phyloP scores from a whole-genome alignment of 2,797 vertebrate genomes.

The Apodemus agrarius region DNA sequence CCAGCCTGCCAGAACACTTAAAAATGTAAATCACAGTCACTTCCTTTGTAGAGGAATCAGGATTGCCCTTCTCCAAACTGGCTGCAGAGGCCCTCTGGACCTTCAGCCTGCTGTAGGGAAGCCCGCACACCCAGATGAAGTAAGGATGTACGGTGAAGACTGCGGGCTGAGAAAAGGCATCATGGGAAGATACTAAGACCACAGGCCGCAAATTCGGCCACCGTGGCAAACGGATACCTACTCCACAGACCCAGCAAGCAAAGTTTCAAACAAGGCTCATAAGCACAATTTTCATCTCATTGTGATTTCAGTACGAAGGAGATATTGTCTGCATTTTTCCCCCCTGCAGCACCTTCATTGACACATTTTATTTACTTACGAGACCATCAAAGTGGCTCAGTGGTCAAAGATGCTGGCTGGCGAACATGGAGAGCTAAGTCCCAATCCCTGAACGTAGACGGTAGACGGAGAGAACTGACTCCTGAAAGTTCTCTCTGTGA shows the following conservation, averaged over 20 bases:
- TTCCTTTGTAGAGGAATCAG: slow-evolving; percentile 23
- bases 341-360: neutral
- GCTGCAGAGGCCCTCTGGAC: neutral
- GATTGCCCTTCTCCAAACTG: neutral
- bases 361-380: neutral
- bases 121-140: neutral
- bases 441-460: neutral
- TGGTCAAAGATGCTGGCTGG: neutral
- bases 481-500: neutral
- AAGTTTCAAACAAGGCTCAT: neutral
- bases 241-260: neutral
- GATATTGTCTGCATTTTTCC: neutral
- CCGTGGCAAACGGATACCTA: neutral
- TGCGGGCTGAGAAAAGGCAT: neutral
- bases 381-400: neutral
- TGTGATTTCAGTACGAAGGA: neutral
- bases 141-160: too few species aligned
- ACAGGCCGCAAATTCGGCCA: neutral
- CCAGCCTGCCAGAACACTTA: neutral
- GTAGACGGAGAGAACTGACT: neutral
- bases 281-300: neutral
- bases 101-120: neutral
- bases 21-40: slow-evolving; percentile 48
- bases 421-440: neutral
- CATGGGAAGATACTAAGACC: neutral